phyloP scores from a whole-genome alignment of 92 coral and sea anemone genomes.

The Palythoa grandiflora region DNA sequence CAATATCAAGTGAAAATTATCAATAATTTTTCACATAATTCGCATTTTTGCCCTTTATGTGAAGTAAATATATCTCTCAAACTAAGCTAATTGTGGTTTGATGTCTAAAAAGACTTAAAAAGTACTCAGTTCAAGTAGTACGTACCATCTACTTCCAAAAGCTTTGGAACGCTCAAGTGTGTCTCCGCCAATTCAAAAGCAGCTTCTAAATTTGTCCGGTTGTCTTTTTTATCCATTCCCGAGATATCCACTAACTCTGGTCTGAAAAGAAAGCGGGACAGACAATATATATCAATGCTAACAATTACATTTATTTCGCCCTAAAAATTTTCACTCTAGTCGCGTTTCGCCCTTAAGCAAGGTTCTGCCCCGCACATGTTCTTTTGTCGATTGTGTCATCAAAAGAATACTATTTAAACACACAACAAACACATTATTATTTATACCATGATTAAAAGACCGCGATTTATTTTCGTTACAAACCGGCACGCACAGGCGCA shows the following conservation, averaged over 20 bases:
- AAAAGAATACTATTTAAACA: no score
- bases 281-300: background rate
- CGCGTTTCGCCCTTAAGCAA: no score
- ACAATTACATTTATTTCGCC: background rate
- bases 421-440: no score
- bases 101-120: background rate
- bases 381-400: no score
- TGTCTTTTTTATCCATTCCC: conserved; percentile 62
- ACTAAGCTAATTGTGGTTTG: background rate
- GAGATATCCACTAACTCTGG: conserved; percentile 78
- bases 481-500: no score
- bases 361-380: no score
- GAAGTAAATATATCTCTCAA: background rate
- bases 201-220: conserved; percentile 66
- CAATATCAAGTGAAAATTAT: no score
- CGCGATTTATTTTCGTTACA: no score
- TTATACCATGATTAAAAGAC: no score
- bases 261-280: conserved; percentile 36
- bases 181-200: conserved; percentile 84
- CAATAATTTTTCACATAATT: no score
- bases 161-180: conserved; percentile 79
- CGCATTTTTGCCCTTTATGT: background rate
- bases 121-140: background rate
- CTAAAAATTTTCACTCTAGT: no score
- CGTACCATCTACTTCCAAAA: conserved; percentile 84